A percentile compares a stretch with the other conserved stretches of the same genome.
Conservation (phyloP, 2,797 vertebrate genomes). For the Chromis chromis region DNA sequence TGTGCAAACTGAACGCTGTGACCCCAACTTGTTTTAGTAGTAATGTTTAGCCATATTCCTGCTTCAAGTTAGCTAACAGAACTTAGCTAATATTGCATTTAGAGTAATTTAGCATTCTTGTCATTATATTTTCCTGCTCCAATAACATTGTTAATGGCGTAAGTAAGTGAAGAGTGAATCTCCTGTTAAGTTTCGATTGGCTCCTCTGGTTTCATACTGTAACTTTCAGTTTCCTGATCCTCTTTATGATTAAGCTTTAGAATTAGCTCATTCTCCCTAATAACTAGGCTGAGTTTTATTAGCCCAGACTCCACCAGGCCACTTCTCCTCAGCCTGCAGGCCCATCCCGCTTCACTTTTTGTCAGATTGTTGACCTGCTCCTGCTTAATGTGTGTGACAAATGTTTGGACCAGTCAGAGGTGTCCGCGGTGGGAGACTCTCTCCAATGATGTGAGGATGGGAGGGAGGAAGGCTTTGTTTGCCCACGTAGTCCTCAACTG, state of each 20-base stretch:
- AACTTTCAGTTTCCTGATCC: background rate
- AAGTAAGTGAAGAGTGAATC: background rate
- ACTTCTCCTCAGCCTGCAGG: conserved; percentile 22
- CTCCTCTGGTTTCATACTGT: conserved; percentile 24
- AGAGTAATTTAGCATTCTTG: too few relatives aligned
- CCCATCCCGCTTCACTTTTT: conserved; percentile 54
- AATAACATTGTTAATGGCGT: too few relatives aligned
- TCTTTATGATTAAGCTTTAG: too few relatives aligned
- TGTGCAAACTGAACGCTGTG: too few relatives aligned
- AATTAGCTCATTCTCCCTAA: too few relatives aligned
- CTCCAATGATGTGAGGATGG: conserved; percentile 61
- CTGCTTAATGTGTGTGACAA: conserved; percentile 33
- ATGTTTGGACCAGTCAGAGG: conserved; percentile 63
- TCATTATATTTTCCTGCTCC: too few relatives aligned
- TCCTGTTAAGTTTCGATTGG: conserved; percentile 51
- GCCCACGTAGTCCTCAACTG: conserved; percentile 46
- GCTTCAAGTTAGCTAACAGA: too few relatives aligned
- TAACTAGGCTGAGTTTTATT: background rate
- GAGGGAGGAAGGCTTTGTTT: conserved; percentile 44
- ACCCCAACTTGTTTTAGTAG: too few relatives aligned
- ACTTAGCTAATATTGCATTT: too few relatives aligned
- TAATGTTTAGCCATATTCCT: too few relatives aligned
- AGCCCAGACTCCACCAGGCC: background rate
- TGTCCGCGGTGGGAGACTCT: conserved; percentile 23
- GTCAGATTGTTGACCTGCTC: conserved; percentile 52